phyloP scores from a whole-genome alignment of 2,797 vertebrate genomes.

The Siniperca undulata region DNA sequence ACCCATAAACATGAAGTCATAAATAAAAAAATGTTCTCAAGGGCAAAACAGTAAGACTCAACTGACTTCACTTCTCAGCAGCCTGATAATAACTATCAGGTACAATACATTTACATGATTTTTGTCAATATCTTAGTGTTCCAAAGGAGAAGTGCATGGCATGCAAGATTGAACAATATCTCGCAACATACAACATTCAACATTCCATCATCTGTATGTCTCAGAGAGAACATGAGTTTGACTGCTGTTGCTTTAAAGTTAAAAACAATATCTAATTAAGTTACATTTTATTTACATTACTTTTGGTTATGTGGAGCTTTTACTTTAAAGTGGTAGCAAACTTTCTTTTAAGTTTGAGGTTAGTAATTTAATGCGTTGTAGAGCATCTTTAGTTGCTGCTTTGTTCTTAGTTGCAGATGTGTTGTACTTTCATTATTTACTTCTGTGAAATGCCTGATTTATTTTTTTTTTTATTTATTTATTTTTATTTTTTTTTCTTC shows the following conservation, averaged over 20 bases:
- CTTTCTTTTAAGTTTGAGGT: constrained; percentile 30
- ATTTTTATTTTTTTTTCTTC: background rate
- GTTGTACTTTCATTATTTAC: constrained; percentile 43
- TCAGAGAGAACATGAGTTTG: background rate
- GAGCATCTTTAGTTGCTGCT: constrained; percentile 34
- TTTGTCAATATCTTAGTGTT: background rate
- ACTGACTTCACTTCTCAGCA: background rate
- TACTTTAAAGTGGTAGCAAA: background rate
- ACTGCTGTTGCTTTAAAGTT: too few species aligned
- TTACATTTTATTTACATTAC: background rate
- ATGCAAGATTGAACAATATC: background rate
- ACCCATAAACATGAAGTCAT: background rate
- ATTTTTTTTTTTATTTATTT: background rate
- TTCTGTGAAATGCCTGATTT: constrained; percentile 37
- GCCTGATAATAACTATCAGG: background rate
- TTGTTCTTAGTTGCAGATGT: constrained; percentile 32
- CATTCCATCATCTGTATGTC: background rate
- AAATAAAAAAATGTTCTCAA: background rate
- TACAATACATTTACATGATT: background rate
- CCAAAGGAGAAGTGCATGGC: background rate
- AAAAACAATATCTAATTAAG: background rate
- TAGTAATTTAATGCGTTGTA: constrained; percentile 47
- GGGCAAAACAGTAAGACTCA: background rate
- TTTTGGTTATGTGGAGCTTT: constrained; percentile 6
- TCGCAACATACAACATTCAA: background rate